A percentile compares a stretch with the other conserved stretches of the same genome.
Evolutionary conservation across 2,888 invertebrate species (phyloP).

Genomic region (Eupelmus urozonus): DNA sequence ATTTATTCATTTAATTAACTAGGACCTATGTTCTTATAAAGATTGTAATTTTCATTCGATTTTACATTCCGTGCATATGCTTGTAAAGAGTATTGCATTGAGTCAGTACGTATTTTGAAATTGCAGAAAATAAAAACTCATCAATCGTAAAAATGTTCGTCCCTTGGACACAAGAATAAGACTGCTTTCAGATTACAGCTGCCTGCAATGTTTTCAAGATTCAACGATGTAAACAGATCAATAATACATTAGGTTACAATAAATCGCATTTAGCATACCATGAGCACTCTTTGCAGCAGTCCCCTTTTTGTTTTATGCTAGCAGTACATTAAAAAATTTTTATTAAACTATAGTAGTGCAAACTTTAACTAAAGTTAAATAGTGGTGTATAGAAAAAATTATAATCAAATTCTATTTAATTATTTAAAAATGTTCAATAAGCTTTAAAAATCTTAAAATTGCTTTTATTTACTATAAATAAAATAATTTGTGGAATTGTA

Average conservation of each 20-base stretch:
- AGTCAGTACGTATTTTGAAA: constrained; percentile 45
- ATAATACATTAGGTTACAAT: constrained; percentile 53
- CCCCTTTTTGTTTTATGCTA: constrained; percentile 22
- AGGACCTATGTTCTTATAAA: constrained; percentile 25
- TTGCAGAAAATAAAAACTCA: constrained; percentile 36
- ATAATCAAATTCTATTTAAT: constrained; percentile 17
- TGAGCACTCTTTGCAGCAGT: constrained; percentile 32
- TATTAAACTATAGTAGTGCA: constrained; percentile 2
- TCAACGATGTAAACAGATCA: constrained; percentile 59
- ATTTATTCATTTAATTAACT: constrained; percentile 23
- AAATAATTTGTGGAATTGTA: constrained; percentile 32
- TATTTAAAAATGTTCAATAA: constrained; percentile 37
- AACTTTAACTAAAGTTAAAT: constrained; percentile 25
- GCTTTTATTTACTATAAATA: constrained; percentile 43
- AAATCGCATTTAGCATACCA: constrained; percentile 62
- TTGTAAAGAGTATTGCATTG: constrained; percentile 32
- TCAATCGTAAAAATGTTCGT: constrained; percentile 11
- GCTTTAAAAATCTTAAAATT: constrained; percentile 8
- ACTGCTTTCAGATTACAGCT: constrained; percentile 58
- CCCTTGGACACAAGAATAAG: constrained; percentile 51
- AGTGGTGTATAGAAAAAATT: constrained; percentile 19
- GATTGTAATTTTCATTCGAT: constrained; percentile 30
- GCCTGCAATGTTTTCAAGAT: constrained; percentile 59
- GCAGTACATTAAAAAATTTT: constrained; percentile 6
- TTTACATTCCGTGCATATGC: constrained; percentile 40